phyloP scores from a whole-genome alignment of 2,888 invertebrate genomes.

The Polydrusus pterygomalis region DNA sequence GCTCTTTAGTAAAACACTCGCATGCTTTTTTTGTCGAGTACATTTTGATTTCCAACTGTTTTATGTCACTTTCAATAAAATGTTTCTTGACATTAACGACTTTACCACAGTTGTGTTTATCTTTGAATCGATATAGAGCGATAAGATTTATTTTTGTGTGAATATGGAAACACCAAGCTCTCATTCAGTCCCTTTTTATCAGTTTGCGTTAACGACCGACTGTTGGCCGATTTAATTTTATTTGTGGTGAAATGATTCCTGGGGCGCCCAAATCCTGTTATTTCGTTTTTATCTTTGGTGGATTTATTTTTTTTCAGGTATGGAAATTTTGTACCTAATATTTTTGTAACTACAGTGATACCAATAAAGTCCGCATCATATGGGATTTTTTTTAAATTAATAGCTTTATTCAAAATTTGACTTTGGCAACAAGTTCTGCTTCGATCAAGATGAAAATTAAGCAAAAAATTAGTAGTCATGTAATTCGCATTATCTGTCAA shows the following conservation, averaged over 20 bases:
- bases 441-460: too few species aligned
- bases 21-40: not conserved
- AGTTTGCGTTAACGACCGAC: slow-evolving; percentile 17
- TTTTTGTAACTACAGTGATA: too few species aligned
- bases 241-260: slow-evolving; percentile 4
- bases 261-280: too few species aligned
- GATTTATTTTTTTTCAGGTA: slow-evolving; percentile 10
- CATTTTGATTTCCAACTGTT: not conserved
- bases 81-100: slow-evolving; percentile 17
- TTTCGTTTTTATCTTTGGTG: not conserved
- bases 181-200: slow-evolving; percentile 9
- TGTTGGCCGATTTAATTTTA: slow-evolving; percentile 6
- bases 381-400: too few species aligned
- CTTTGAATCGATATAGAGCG: slow-evolving; percentile 16
- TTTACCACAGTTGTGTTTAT: slow-evolving; percentile 22
- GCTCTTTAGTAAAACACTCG: slow-evolving; percentile 1
- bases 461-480: too few species aligned
- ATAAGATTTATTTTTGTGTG: slow-evolving; percentile 26
- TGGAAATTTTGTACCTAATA: not conserved
- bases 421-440: too few species aligned
- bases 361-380: too few species aligned
- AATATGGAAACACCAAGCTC: slow-evolving; percentile 13
- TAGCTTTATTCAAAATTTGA: too few species aligned
- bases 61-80: slow-evolving; percentile 24
- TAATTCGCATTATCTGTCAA: too few species aligned